Percentiles rank a stretch among this genome's conserved stretches.
phyloP scores from a whole-genome alignment of 2,113 vertebrate genomes.

The Dicrurus megarhynchus region DNA sequence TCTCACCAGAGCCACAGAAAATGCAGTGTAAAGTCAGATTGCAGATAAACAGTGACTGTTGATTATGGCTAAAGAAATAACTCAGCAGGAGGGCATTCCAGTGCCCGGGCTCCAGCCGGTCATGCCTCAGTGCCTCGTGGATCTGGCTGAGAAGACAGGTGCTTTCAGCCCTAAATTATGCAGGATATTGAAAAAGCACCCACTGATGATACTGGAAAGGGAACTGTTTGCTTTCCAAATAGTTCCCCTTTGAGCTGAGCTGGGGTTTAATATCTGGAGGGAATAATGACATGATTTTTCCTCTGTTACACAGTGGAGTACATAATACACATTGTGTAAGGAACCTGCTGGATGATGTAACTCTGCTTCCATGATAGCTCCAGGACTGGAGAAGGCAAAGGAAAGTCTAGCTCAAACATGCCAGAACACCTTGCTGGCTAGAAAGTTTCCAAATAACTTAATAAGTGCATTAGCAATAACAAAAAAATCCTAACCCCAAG shows the following conservation, averaged over 20 bases:
- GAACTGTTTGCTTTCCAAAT: slow-evolving; percentile 1
- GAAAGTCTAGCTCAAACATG: background rate
- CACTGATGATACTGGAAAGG: slow-evolving; percentile 16
- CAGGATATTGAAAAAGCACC: slow-evolving; percentile 55
- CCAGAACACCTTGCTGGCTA: background rate
- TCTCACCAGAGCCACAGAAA: background rate
- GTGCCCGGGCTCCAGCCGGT: slow-evolving; percentile 52
- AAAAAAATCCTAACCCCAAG: background rate
- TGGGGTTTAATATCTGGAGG: background rate
- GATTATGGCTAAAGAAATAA: slow-evolving; percentile 50
- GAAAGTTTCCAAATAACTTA: background rate
- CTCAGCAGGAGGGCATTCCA: slow-evolving; percentile 76
- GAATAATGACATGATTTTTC: background rate
- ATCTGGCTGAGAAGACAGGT: slow-evolving; percentile 69
- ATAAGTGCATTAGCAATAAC: background rate
- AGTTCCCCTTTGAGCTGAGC: background rate
- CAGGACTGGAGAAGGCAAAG: background rate
- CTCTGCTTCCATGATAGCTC: background rate
- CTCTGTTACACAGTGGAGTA: background rate
- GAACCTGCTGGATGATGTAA: background rate
- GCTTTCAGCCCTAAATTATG: slow-evolving; percentile 76
- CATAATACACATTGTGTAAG: background rate
- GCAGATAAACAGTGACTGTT: slow-evolving; percentile 19
- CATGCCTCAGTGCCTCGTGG: slow-evolving; percentile 69
- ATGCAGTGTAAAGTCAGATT: background rate